These are phyloP conservation scores for Oppia nitens DNA, from an alignment of 1,140 invertebrate species.

Conservation along the genomic window DNA sequence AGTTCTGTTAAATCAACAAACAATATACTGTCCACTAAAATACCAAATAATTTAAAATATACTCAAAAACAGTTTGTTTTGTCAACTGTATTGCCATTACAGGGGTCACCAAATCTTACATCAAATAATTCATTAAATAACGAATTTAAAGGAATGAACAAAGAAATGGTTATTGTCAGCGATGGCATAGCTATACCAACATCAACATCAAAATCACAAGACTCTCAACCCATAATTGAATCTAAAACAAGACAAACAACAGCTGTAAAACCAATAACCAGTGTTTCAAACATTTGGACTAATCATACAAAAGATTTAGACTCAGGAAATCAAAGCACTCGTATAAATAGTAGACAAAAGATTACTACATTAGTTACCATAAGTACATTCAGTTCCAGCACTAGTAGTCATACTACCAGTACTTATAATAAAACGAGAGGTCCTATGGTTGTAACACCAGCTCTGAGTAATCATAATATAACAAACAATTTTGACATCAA, in stretches of 20 bases:
- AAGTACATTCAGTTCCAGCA: neutral
- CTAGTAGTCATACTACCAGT: neutral
- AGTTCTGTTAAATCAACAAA: neutral
- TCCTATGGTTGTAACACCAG: neutral
- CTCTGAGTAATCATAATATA: neutral
- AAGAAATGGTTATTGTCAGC: too few species aligned
- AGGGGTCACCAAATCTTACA: too few species aligned
- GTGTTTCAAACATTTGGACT: neutral
- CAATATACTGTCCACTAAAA: neutral
- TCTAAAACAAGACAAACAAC: neutral
- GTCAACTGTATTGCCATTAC: too few species aligned
- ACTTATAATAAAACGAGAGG: neutral
- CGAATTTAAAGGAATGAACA: too few species aligned
- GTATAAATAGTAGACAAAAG: neutral
- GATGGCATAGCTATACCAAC: neutral
- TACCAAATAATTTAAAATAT: too few species aligned
- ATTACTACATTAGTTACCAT: neutral
- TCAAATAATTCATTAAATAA: too few species aligned
- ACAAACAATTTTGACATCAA: neutral
- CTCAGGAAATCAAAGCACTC: too few species aligned
- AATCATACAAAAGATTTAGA: neutral
- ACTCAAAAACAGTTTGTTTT: too few species aligned
- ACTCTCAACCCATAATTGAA: neutral
- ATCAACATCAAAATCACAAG: neutral
- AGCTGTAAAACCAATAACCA: neutral